These are phyloP conservation scores for Heterocephalus glaber DNA, from an alignment of 2,113 vertebrate genomes.

Conservation along the genomic window DNA sequence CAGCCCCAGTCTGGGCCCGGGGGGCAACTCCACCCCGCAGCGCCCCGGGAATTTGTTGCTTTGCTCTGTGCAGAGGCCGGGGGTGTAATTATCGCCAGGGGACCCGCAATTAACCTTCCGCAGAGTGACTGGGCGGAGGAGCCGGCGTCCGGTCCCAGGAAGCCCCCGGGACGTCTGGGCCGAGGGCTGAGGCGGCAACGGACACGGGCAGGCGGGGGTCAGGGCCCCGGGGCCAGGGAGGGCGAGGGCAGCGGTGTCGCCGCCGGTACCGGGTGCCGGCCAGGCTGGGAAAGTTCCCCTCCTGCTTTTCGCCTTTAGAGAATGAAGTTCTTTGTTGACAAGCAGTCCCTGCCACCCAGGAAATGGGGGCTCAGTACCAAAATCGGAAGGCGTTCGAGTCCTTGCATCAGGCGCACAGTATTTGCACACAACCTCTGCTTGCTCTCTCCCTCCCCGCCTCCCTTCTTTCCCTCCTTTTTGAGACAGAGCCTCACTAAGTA, in stretches of 20 bases:
- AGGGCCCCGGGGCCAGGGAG: neutral
- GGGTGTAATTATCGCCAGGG: conserved; percentile 62
- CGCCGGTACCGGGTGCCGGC: neutral
- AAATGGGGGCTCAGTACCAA: neutral
- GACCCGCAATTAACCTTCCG: conserved; percentile 33
- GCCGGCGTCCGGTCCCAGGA: neutral
- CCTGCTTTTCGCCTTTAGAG: neutral
- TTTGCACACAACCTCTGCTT: neutral
- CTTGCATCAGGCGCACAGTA: neutral
- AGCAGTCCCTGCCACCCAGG: neutral
- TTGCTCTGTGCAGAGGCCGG: neutral
- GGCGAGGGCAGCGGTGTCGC: neutral
- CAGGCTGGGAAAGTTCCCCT: too few species aligned
- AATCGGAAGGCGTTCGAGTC: neutral
- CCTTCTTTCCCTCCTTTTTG: neutral
- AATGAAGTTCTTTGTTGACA: neutral
- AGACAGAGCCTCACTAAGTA: too few species aligned
- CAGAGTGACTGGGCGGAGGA: neutral
- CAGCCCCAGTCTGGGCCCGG: neutral
- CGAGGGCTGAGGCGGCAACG: neutral
- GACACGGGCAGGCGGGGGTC: neutral
- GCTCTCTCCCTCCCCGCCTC: neutral
- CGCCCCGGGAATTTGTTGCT: conserved; percentile 17
- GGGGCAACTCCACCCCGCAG: too few species aligned
- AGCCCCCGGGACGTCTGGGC: neutral